Evolutionary conservation across 2,113 vertebrate genomes (phyloP).

Genomic region (Nerophis ophidion): DNA sequence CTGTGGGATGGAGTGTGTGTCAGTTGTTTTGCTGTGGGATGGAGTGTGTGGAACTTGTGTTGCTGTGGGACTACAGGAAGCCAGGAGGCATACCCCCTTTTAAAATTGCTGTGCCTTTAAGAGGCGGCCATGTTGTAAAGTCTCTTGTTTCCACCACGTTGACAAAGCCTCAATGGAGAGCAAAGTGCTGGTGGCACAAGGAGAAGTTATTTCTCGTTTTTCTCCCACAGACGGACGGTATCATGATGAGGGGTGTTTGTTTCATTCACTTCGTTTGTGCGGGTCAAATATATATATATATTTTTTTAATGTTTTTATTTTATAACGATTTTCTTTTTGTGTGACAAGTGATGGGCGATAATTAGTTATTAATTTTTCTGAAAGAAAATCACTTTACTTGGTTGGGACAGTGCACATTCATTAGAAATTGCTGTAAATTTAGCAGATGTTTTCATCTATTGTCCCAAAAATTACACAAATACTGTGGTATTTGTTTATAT

Average conservation of each 20-base stretch:
- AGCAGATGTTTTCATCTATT: neutral
- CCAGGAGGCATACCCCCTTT: neutral
- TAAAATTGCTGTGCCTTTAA: constrained; percentile 76
- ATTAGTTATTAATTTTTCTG: neutral
- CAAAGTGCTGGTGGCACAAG: constrained; percentile 80
- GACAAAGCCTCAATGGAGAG: constrained; percentile 81
- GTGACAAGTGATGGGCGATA: neutral
- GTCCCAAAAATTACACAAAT: too few relatives aligned
- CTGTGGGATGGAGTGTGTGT: too few relatives aligned
- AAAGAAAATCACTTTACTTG: neutral
- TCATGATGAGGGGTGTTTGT: constrained; percentile 5
- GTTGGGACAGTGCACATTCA: too few relatives aligned
- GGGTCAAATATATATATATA: too few relatives aligned
- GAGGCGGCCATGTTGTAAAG: constrained; percentile 77
- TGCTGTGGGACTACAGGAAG: constrained; percentile 51
- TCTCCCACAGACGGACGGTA: constrained; percentile 33
- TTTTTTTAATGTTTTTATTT: too few relatives aligned
- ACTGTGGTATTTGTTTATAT: too few relatives aligned
- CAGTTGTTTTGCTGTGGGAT: too few relatives aligned
- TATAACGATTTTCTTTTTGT: too few relatives aligned
- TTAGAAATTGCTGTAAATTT: neutral
- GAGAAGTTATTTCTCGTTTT: constrained; percentile 73
- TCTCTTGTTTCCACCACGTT: constrained; percentile 84
- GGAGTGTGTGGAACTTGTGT: constrained; percentile 63
- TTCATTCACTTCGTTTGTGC: neutral